These are phyloP conservation scores for Ornithoptera priamus DNA, from an alignment of 2,888 invertebrate genomes.

Conservation along the genomic window DNA sequence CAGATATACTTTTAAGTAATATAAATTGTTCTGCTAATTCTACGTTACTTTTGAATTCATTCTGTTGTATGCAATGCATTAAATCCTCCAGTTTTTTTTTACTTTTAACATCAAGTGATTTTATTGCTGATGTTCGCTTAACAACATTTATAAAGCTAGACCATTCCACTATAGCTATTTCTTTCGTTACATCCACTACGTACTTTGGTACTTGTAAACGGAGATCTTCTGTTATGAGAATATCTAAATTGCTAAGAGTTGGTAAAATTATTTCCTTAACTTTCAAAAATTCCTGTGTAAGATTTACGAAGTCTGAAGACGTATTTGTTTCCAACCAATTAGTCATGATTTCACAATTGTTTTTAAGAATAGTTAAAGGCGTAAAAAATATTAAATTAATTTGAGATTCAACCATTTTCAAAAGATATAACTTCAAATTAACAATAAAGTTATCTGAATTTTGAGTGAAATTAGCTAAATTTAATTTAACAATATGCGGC, in stretches of 20 bases:
- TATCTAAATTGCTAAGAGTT: slow-evolving; percentile 34
- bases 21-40: slow-evolving; percentile 58
- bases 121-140: background rate
- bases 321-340: background rate
- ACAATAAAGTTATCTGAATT: slow-evolving; percentile 52
- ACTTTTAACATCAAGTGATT: slow-evolving; percentile 30
- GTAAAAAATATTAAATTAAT: slow-evolving; percentile 46
- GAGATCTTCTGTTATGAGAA: slow-evolving; percentile 30
- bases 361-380: background rate
- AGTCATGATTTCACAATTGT: background rate
- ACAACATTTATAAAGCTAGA: background rate
- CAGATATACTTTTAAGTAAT: slow-evolving; percentile 60
- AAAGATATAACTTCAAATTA: slow-evolving; percentile 47
- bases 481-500: slow-evolving; percentile 46
- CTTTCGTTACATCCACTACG: slow-evolving; percentile 35
- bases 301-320: slow-evolving; percentile 38
- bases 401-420: slow-evolving; percentile 54
- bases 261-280: slow-evolving; percentile 38
- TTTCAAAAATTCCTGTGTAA: slow-evolving; percentile 36
- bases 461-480: slow-evolving; percentile 48
- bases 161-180: slow-evolving; percentile 8
- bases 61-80: slow-evolving; percentile 47
- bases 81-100: slow-evolving; percentile 44
- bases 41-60: slow-evolving; percentile 53
- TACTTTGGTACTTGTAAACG: slow-evolving; percentile 4